Evolutionary conservation across 2,888 invertebrate genomes (phyloP), one percentile per base, ranked within the genome.

Genomic region (Melanchra persicariae): DNA sequence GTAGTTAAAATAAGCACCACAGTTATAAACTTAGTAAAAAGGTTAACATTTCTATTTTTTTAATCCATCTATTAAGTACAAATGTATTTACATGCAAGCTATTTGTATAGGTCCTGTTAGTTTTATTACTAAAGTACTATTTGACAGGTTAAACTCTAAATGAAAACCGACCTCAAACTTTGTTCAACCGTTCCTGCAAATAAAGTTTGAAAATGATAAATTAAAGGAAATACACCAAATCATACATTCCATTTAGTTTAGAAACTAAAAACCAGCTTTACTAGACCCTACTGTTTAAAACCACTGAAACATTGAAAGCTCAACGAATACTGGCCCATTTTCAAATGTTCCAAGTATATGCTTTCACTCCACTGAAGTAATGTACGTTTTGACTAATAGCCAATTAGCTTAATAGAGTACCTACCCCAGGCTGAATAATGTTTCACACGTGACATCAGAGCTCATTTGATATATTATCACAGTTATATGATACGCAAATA

Each of bases 351-450:
- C 66, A 63, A 54, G 34, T 63, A 63, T 54, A 60, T 63, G 77
- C 47, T 69, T 59, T 51, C 51, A 52, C 63, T 67, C 22, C 17
- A 55, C 22, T 40, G 55, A 75, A 65, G 70, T 63, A 74, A 72
- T 71, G 75, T 78, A 60, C 68, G 61, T 74, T 79, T 74, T 83
- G 79, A 85, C 67, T 83, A 84, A 85, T 84, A 70, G 63, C 77
- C 85, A 85, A 85, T 85, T 85, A 82, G 49, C 26, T 45, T 85
- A 79, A 85, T 78, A 77, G 62, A 74, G 74, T 69, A 67, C 55
- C 26, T 69, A 67, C 55, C 26, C 24, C 64, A 43, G 64, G 24
- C 69, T 76, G 66, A 81, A 24, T 77, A 71, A 78, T 79, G 73
- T 66, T 72, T 65, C 34, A 62, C 49, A 49, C 74, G 65, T 76